Percentiles rank a stretch among this genome's conserved stretches.
These are phyloP conservation scores for Daubentonia madagascariensis DNA, from an alignment of 2,113 vertebrate species.

Conservation along the genomic window DNA sequence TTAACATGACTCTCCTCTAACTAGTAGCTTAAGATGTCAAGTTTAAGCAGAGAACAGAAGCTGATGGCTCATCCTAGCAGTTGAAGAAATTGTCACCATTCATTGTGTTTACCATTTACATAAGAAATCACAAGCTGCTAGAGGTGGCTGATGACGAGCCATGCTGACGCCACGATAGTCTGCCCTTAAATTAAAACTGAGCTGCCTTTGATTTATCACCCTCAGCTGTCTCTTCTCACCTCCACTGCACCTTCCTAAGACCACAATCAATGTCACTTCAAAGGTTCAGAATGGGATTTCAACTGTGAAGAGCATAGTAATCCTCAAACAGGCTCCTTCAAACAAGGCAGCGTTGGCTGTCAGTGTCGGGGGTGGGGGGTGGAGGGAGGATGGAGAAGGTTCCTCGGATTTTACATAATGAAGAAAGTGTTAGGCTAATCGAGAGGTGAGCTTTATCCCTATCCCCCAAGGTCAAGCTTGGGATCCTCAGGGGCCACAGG, in stretches of 20 bases:
- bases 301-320: not conserved
- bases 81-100: not conserved
- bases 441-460: not conserved
- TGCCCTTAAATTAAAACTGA: conserved; percentile 31
- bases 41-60: conserved; percentile 12
- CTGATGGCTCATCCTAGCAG: not conserved
- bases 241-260: conserved; percentile 2
- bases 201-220: not conserved
- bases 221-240: conserved; percentile 49
- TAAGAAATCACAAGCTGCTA: not conserved
- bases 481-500: not conserved
- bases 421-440: not conserved
- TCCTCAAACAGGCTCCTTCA: not conserved
- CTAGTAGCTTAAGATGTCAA: conserved; percentile 30
- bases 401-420: not conserved
- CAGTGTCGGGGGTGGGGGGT: not conserved
- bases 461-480: not conserved
- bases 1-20: not conserved
- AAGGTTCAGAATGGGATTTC: conserved; percentile 40
- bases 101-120: not conserved
- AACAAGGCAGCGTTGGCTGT: not conserved
- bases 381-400: not conserved
- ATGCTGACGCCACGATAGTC: not conserved
- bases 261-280: conserved; percentile 38
- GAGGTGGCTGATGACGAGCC: not conserved